Evolutionary conservation across 2,888 invertebrate species (phyloP), one percentile per base, ranked within the genome.

Genomic region (Galerucella pusilla): DNA sequence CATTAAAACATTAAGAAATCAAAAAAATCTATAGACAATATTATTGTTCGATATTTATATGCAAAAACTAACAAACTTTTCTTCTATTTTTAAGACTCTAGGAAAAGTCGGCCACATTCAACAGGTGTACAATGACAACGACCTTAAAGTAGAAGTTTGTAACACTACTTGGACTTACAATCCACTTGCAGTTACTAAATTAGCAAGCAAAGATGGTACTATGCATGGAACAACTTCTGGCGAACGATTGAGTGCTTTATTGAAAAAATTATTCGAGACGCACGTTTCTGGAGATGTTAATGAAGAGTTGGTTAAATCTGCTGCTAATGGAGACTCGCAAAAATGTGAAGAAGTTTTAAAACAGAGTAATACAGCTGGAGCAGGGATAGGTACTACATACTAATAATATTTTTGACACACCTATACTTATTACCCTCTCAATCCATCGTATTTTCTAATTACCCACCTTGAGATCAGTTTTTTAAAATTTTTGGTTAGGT

Each of bases 161-260:
- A 97, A 97, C 80, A 98, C 97, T 1, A 97, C 97, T 0, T 99
- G 98, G 98, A 98, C 98, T 0, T 98, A 98, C 87, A 99, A 98
- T 88, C 98, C 98, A 0, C 90, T 96, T 79, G 97, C 97, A 66
- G 97, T 98, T 12, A 96, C 96, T 35, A 98, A 98, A 90, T 95
- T 98, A 7, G 95, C 95, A 1, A 94, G 94, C 75, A 94, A 93
- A 77, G 95, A 95, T 88, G 94, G 94, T 71, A 93, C 93, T 75
- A 92, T 94, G 83, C 93, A 94, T 74, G 94, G 94, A 79, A 94
- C 94, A 81, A 94, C 94, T 35, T 95, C 94, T 87, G 93, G 93
- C 1, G 98, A 98, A 88, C 75, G 82, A n/a, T 88, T 98, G 71
- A 97, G 97, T 81, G 97, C 97, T 16, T 91, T 98, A 71, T 88